Evolutionary conservation across 2,113 vertebrate genomes (phyloP).

Genomic region (Apodemus speciosus): DNA sequence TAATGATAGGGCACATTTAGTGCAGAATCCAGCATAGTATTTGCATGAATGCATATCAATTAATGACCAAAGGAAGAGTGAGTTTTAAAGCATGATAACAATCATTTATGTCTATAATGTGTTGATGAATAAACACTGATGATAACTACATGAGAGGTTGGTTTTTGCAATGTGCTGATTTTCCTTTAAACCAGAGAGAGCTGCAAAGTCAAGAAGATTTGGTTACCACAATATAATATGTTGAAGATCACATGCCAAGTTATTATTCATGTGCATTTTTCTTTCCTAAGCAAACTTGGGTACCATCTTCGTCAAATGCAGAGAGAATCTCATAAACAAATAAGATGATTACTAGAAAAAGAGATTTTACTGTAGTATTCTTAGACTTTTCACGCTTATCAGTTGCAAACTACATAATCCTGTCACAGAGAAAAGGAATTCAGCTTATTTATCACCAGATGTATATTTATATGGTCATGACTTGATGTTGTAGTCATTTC

Average conservation of each 20-base stretch:
- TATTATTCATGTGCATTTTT: conserved; percentile 72
- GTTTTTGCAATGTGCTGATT: conserved; percentile 3
- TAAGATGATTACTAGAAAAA: conserved; percentile 71
- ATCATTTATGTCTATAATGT: neutral
- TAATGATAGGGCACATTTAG: neutral
- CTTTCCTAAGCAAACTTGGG: conserved; percentile 48
- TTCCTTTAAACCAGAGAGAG: conserved; percentile 68
- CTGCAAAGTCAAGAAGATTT: conserved; percentile 45
- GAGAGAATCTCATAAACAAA: conserved; percentile 66
- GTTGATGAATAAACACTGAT: neutral
- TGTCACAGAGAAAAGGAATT: conserved; percentile 76
- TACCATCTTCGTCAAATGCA: conserved; percentile 74
- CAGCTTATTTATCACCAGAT: conserved; percentile 77
- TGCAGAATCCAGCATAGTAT: neutral
- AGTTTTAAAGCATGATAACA: neutral
- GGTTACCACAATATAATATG: conserved; percentile 49
- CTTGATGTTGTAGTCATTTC: conserved; percentile 78
- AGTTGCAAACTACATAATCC: conserved; percentile 53
- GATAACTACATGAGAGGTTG: neutral
- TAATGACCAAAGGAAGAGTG: neutral
- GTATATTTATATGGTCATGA: conserved; percentile 78
- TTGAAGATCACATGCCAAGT: conserved; percentile 62
- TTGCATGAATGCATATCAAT: neutral
- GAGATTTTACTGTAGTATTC: conserved; percentile 30
- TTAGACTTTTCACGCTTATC: conserved; percentile 54